Conservation (phyloP, 2,113 vertebrate species). For the Sterrhoptilus dennistouni region DNA sequence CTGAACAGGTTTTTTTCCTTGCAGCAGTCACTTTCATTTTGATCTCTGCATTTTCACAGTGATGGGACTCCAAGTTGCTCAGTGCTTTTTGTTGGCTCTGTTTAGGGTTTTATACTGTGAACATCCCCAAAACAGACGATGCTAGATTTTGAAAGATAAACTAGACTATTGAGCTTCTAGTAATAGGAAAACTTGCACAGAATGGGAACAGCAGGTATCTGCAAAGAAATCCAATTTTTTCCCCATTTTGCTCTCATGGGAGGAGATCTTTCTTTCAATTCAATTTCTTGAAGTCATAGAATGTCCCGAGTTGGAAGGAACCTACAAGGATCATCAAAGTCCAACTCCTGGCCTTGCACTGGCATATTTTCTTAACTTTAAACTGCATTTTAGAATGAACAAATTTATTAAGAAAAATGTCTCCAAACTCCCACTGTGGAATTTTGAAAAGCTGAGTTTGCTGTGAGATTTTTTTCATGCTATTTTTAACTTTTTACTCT, state of each 20-base stretch:
- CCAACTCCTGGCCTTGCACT: not conserved
- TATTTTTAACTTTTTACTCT: not conserved
- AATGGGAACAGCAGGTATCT: not conserved
- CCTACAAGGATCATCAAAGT: not conserved
- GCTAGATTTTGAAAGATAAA: not conserved
- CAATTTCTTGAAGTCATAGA: not conserved
- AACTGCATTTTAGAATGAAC: not conserved
- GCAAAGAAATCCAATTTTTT: not conserved
- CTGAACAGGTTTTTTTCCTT: not conserved
- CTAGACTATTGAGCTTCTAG: not conserved
- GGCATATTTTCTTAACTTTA: not conserved
- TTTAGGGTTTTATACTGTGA: not conserved
- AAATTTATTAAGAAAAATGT: not conserved
- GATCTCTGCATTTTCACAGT: not conserved
- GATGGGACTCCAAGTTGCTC: not conserved
- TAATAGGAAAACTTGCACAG: not conserved
- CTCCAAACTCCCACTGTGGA: accelerated
- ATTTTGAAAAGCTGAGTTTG: not conserved
- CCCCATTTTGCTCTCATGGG: not conserved
- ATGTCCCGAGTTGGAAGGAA: accelerated
- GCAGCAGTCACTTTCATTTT: not conserved
- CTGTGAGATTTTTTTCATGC: not conserved
- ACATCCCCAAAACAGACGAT: not conserved
- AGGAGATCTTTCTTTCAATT: not conserved
- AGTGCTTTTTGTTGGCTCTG: not conserved